Evolutionary conservation across 2,888 invertebrate species (phyloP).

Genomic region (Rhingia campestris): DNA sequence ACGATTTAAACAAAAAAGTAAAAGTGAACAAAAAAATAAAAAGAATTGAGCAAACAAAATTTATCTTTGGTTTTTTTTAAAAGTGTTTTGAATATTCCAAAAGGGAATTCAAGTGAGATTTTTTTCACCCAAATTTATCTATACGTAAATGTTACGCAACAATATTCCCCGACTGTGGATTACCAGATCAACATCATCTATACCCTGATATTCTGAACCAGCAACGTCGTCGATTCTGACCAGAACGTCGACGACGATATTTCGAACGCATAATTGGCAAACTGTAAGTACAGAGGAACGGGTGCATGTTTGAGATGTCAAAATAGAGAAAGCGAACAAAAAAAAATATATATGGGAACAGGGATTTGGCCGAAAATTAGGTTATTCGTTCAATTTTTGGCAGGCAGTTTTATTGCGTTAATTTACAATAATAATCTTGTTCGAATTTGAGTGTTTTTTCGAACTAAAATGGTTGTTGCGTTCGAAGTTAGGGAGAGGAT

Average conservation of each 20-base stretch:
- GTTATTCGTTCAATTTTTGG: slow-evolving; percentile 57
- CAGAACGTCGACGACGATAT: slow-evolving; percentile 19
- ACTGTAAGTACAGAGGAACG: slow-evolving; percentile 47
- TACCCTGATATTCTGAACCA: slow-evolving; percentile 66
- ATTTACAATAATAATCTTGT: slow-evolving; percentile 21
- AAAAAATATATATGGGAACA: slow-evolving; percentile 47
- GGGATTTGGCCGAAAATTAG: slow-evolving; percentile 65
- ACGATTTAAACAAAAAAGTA: not conserved
- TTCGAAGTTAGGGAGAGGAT: slow-evolving; percentile 15
- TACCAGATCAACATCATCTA: slow-evolving; percentile 57
- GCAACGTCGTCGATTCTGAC: slow-evolving; percentile 22
- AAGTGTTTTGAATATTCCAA: not conserved
- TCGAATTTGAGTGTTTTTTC: slow-evolving; percentile 35
- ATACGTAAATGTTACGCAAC: slow-evolving; percentile 73
- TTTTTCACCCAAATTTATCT: slow-evolving; percentile 40
- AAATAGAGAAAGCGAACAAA: slow-evolving; percentile 2
- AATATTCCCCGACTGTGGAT: slow-evolving; percentile 60
- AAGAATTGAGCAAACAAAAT: not conserved
- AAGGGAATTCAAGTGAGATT: slow-evolving; percentile 37
- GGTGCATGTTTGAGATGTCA: slow-evolving; percentile 53
- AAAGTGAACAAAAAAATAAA: slow-evolving; percentile 7
- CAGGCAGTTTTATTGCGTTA: slow-evolving; percentile 30
- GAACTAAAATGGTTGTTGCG: not conserved
- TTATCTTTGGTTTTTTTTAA: not conserved
- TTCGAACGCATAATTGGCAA: slow-evolving; percentile 61